Evolutionary conservation across 2,888 invertebrate species (phyloP), one percentile per base, ranked within the genome.

Genomic region (Bombylius major): DNA sequence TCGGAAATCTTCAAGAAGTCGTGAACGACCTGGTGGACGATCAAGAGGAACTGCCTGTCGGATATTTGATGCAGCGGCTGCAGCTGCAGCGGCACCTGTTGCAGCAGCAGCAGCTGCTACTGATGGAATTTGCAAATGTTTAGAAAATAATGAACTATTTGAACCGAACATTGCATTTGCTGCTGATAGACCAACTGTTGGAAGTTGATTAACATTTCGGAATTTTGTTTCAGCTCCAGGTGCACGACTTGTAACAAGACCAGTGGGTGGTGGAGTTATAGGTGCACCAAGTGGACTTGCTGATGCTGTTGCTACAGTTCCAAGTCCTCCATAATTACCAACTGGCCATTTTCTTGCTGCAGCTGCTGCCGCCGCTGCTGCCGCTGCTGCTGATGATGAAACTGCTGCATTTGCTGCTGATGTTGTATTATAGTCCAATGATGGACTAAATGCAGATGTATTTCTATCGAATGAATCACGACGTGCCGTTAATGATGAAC

Each of bases 1-100:
- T 70, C 90, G 82, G 79, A 97, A 99, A 76, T 98, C 98, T 75
- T 98, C 98, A 54, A 99, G 80, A 55, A 98, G 79, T 50, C 94
- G 84, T 65, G 93, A 93, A 65, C 97, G 82, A 53, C 89, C 89
- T 60, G 83, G 79, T 47, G 81, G 79, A 65, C 77, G 77, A 59
- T 77, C 60, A 11, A 58, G 47, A 39, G 60, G 58, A 32, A 56
- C 59, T 32, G 57, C 55, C 9, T 68, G 68, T 55, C 70, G 66
- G 13, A 68, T 65, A 8, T 66, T 67, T 0, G 63, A 67, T 11
- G 63, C 67, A 3, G 64, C 70, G 3, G 68, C 90, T 67, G 77
- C 71, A 84, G 85, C 60, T 83, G 83, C 66, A 81, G 81, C 70
- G 67, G 76, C 71, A 68, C 77, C 61, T 83, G 84, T 64, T 34